Conservation (phyloP, 2,888 invertebrate genomes). For the Flabesymbios commensalis region DNA sequence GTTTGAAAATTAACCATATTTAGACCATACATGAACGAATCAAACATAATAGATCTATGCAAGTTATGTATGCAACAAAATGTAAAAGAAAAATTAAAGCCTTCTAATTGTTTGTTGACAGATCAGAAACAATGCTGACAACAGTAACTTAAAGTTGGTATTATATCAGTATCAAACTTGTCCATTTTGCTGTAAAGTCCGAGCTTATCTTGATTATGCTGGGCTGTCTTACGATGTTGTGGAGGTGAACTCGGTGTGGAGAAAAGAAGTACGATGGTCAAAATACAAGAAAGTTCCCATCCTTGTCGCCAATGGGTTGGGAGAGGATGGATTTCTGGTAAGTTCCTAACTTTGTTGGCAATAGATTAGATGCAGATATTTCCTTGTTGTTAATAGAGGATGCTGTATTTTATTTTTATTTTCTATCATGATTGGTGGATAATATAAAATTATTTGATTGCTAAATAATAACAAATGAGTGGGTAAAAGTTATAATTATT, state of each 20-base stretch:
- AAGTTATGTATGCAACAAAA: background rate
- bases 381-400: background rate
- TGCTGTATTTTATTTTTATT: background rate
- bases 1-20: background rate
- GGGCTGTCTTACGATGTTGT: slow-evolving; percentile 94
- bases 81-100: too few relatives aligned
- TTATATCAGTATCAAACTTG: slow-evolving; percentile 97
- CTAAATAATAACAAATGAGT: too few relatives aligned
- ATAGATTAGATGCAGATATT: too few relatives aligned
- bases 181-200: slow-evolving; percentile 90
- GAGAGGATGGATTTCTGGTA: slow-evolving; percentile 60
- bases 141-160: slow-evolving; percentile 69
- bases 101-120: too few relatives aligned
- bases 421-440: too few relatives aligned
- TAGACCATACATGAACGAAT: background rate
- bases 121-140: slow-evolving; percentile 36
- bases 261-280: slow-evolving; percentile 91
- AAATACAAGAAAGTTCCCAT: slow-evolving; percentile 94
- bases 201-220: slow-evolving; percentile 76
- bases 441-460: too few relatives aligned
- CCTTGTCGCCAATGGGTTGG: slow-evolving; percentile 71
- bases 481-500: too few relatives aligned
- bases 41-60: background rate
- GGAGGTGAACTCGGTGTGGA: slow-evolving; percentile 94
- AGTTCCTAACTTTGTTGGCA: slow-evolving; percentile 27